Percentiles rank a stretch among this genome's conserved stretches.
Conservation (phyloP, 1,140 invertebrate genomes). For the Apis laboriosa region DNA sequence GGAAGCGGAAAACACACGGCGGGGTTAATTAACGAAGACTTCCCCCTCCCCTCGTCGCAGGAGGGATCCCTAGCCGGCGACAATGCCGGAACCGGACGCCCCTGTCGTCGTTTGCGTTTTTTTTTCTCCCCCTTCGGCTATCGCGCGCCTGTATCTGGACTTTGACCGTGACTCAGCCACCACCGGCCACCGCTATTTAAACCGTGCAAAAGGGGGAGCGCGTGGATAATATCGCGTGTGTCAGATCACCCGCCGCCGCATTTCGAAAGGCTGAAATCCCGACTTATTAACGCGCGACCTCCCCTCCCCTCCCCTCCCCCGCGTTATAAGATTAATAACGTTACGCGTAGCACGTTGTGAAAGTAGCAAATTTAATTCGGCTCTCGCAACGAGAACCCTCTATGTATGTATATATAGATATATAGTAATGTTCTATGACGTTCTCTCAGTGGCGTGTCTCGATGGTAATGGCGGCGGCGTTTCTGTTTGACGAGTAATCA, state of each 20-base stretch:
- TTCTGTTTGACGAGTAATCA: conserved; percentile 1
- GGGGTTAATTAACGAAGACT: conserved; percentile 71
- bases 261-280: conserved; percentile 51
- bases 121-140: conserved; percentile 45
- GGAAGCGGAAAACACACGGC: conserved; percentile 11
- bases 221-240: conserved; percentile 62
- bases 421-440: too few species aligned
- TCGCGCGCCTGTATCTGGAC: conserved; percentile 68
- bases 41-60: conserved; percentile 10
- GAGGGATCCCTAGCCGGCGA: background rate
- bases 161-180: conserved; percentile 75
- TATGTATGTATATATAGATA: too few species aligned
- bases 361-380: conserved; percentile 22
- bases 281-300: conserved; percentile 49
- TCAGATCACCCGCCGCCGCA: conserved; percentile 44
- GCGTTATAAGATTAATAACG: conserved; percentile 25
- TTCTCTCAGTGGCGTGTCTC: too few species aligned
- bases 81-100: conserved; percentile 72
- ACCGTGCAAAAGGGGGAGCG: conserved; percentile 47
- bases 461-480: too few species aligned
- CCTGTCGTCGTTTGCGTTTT: conserved; percentile 74
- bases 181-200: conserved; percentile 58
- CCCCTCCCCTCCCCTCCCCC: background rate
- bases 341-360: background rate
- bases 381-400: background rate